These are phyloP conservation scores for Sipunculus nudus DNA, from an alignment of 2,888 invertebrate genomes.

Conservation along the genomic window DNA sequence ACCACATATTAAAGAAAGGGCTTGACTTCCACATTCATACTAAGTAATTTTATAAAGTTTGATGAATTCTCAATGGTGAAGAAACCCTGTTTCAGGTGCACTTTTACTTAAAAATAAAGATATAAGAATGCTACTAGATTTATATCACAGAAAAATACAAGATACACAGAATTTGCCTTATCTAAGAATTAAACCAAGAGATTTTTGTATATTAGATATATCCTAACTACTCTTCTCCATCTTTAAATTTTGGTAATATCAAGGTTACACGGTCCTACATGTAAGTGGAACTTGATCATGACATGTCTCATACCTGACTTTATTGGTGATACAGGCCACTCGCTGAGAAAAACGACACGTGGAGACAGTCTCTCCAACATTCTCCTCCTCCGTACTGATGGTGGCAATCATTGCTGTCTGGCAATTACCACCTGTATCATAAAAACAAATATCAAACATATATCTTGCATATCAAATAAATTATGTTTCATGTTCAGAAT, in stretches of 20 bases:
- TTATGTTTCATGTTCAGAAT: no score
- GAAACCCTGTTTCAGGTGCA: slow-evolving; percentile 38
- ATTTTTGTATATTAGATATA: no score
- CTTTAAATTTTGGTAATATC: slow-evolving; percentile 24
- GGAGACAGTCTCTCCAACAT: slow-evolving; percentile 58
- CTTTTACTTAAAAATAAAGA: slow-evolving; percentile 58
- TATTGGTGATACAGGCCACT: slow-evolving; percentile 60
- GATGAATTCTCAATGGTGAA: background rate
- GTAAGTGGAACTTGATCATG: background rate
- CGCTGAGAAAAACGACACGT: slow-evolving; percentile 61
- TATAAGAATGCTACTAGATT: slow-evolving; percentile 58
- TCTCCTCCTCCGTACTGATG: slow-evolving; percentile 54
- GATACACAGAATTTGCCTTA: no score
- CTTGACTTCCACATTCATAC: no score
- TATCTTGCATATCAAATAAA: no score
- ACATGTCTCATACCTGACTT: slow-evolving; percentile 48
- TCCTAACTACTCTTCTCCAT: no score
- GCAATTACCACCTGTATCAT: slow-evolving; percentile 58
- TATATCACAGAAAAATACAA: no score
- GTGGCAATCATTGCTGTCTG: slow-evolving; percentile 64
- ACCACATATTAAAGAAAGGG: no score
- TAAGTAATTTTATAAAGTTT: no score
- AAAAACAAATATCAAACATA: background rate
- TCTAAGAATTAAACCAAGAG: no score
- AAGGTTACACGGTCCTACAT: background rate